Evolutionary conservation across 2,797 vertebrate genomes (phyloP).

Genomic region (Myotis findleyi): DNA sequence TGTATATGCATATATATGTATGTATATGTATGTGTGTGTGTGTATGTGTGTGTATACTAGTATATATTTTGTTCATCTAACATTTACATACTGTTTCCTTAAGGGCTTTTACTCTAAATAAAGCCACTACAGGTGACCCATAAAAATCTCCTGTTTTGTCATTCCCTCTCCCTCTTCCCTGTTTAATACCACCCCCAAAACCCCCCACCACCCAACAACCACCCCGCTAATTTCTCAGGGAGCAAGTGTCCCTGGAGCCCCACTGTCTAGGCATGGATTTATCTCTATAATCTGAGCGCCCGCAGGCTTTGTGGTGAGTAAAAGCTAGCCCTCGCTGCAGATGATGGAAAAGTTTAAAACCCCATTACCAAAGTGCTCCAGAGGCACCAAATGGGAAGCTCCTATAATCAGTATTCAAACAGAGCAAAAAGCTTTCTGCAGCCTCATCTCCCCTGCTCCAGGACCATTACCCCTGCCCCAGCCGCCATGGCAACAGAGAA

Average conservation of each 20-base stretch:
- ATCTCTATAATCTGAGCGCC: conserved; percentile 21
- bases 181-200: not conserved
- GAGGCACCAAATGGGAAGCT: conserved; percentile 35
- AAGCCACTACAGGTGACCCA: not conserved
- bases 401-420: conserved; percentile 65
- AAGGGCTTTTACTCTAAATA: conserved; percentile 18
- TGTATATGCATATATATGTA: not conserved
- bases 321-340: conserved; percentile 27
- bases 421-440: conserved; percentile 64
- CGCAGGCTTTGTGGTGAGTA: not conserved
- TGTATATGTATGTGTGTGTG: not conserved
- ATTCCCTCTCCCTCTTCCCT: not conserved
- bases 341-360: conserved; percentile 72
- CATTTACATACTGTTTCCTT: not conserved
- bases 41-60: no score
- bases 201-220: no score
- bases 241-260: not conserved
- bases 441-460: conserved; percentile 31
- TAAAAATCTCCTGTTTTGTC: not conserved
- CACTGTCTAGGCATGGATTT: not conserved
- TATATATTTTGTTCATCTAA: not conserved
- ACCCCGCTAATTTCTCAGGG: not conserved
- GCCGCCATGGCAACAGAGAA: conserved; percentile 76
- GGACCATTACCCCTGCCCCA: conserved; percentile 58
- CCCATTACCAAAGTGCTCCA: conserved; percentile 64